Percentiles rank a stretch among this genome's conserved stretches.
Evolutionary conservation across 2,797 vertebrate genomes (phyloP).

Genomic region (Syngnathus rostellatus): DNA sequence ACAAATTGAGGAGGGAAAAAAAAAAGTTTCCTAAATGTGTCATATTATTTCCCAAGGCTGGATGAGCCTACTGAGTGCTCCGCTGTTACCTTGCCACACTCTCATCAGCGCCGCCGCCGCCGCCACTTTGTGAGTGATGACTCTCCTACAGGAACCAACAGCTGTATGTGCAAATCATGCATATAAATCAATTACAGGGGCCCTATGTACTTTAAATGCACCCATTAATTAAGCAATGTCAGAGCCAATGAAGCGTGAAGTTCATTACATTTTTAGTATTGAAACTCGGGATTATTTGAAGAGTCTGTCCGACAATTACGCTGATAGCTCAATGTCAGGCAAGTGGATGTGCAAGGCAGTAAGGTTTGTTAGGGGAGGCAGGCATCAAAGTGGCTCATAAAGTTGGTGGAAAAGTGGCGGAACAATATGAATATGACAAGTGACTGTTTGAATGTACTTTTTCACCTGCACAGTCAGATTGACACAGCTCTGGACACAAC

Average conservation of each 20-base stretch:
- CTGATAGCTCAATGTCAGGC: constrained; percentile 74
- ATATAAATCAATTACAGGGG: constrained; percentile 99
- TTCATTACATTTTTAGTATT: constrained; percentile 99
- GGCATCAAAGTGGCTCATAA: constrained; percentile 45
- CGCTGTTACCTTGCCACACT: constrained; percentile 49
- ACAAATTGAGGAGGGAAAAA: neutral
- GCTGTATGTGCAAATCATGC: constrained; percentile 99
- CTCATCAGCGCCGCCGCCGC: constrained; percentile 62
- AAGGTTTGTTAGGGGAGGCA: constrained; percentile 29
- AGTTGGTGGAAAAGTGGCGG: constrained; percentile 15
- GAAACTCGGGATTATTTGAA: constrained; percentile 90
- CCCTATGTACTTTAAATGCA: constrained; percentile 99
- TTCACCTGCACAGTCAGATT: neutral
- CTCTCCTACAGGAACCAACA: constrained; percentile 99
- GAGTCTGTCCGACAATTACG: constrained; percentile 92
- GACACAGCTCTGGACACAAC: neutral
- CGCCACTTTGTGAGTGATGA: constrained; percentile 90
- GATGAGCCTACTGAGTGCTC: constrained; percentile 34
- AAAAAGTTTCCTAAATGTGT: neutral
- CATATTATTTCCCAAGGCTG: constrained; percentile 17
- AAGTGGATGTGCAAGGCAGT: constrained; percentile 51
- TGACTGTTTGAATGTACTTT: neutral
- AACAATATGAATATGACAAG: neutral
- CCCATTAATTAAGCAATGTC: constrained; percentile 99
- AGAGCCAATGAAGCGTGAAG: constrained; percentile 99